Base-by-base conservation (phyloP, 2,113 vertebrate genomes). In the Hyperoodon ampullatus region DNA sequence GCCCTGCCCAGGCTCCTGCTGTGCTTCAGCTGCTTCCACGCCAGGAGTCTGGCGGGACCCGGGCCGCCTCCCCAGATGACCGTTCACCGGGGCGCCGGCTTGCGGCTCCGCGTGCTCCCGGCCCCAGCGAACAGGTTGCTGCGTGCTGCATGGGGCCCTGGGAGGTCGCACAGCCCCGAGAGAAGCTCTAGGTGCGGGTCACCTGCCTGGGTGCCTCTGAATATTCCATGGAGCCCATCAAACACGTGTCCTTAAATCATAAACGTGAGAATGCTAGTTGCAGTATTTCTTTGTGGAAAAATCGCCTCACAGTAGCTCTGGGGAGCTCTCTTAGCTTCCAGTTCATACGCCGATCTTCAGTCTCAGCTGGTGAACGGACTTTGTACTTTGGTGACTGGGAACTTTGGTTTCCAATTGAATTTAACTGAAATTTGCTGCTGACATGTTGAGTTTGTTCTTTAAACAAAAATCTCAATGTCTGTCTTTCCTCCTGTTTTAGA, bases 341-440 rank as follows among this genome's bases (percentile, higher is more conserved):
- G 39, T 39, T 39, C 39, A 39, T 39, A 39, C 39, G 39, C 39
- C 39, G 39, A 39, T 39, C 39, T 39, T 39, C 39, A 39, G 39
- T 39, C 39, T 39, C 39, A 39, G 39, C 39, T 39, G 39, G 39
- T 39, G 39, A 39, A 39, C 39, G 4, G 39, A 39, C 39, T 39
- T 39, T 39, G 39, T 39, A 39, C 39, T 91, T 91, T 30, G 60
- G 39, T 84, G 93, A 75, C n/a, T 66, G 35, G 35, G 75, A 93
- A 92, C 11, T 44, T 66, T 5, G 3, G 30, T 74, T 97, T 98
- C 92, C 87, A 77, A 77, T 61, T 84, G 92, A 65, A 66, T 60
- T 95, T 96, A 42, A 35, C 77, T 94, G 42, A 93, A 93, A 0
- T 88, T 97, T 98, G 96, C 89, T 97, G 97, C 97, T 98, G 97